These are phyloP conservation scores for Varanus salvator DNA, from an alignment of 2,113 vertebrate genomes.

Conservation along the genomic window DNA sequence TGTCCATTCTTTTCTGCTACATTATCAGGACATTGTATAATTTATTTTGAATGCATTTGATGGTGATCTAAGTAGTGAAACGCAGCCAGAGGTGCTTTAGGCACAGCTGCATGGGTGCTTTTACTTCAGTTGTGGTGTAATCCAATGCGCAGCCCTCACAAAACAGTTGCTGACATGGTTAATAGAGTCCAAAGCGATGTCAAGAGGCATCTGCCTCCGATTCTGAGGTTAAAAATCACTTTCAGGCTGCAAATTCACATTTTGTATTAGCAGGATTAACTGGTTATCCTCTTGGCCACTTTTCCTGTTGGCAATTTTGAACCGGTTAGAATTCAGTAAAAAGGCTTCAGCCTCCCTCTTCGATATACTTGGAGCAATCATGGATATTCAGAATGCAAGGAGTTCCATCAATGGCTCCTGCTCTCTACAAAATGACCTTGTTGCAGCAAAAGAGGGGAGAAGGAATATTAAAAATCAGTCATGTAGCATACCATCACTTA, in stretches of 20 bases:
- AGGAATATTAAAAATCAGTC: not conserved
- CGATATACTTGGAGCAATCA: not conserved
- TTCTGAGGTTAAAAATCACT: not conserved
- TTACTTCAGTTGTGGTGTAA: too few relatives aligned
- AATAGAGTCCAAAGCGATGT: not conserved
- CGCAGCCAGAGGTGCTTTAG: too few relatives aligned
- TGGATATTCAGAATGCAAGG: not conserved
- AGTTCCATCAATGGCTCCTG: not conserved
- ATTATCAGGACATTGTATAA: too few relatives aligned
- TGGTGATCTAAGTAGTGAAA: too few relatives aligned
- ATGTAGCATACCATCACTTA: not conserved
- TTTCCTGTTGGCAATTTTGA: not conserved
- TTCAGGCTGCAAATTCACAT: not conserved
- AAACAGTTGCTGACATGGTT: too few relatives aligned
- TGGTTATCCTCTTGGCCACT: not conserved
- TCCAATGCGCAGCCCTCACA: too few relatives aligned
- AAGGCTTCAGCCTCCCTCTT: not conserved
- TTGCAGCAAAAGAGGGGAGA: not conserved
- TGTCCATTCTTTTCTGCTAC: too few relatives aligned
- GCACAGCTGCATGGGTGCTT: too few relatives aligned
- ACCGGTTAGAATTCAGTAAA: not conserved
- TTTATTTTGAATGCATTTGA: too few relatives aligned
- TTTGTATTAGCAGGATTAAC: not conserved
- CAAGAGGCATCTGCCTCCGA: not conserved
- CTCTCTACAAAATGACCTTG: not conserved